Evolutionary conservation across 64 coral and sea anemone species (phyloP), one percentile per base, ranked within the genome.

Genomic region (Acropora yongei): DNA sequence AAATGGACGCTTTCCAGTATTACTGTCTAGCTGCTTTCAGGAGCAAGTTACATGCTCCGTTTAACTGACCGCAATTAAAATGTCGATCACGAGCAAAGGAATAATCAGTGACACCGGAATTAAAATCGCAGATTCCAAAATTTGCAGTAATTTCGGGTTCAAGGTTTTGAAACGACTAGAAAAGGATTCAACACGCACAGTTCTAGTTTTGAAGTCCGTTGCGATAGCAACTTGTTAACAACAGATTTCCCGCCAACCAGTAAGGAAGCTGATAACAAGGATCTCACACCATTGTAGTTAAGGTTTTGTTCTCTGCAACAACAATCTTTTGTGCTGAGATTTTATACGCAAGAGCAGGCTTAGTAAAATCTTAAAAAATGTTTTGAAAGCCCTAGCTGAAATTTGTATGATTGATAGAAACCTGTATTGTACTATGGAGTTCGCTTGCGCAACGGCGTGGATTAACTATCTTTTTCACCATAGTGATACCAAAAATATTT

Each of bases 231-330:
- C 63, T 55, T 55, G 1, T 30, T 11, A 18, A 30, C 63, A 85
- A 85, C 82, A 85, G 61, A 69, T 77, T 68, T 84, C 18, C 44
- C 43, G 44, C 63, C 58, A 84, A 42, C 80, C 80, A 84, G 58
- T 84, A 45, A 43, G 14, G 9, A 41, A 9, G 0, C 41, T 8
- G 17, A 10, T 14, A 85, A 85, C 82, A 85, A 85, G 30, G 44
- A 41, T 12, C 5, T 5, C 20, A 13, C 10, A 43, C 18, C 4
- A 40, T 11, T 5, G 12, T 71, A 30, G 30, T 30, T 30, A 71
- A 47, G 47, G 2, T 18, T 71, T 49, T 85, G 82, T 72, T 49
- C 3, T 16, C 43, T 14, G 16, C 44, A 48, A 49, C 16, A 77
- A 47, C 1, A 3, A 65, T 71, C 48, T 85, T 85, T 69, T 60